phyloP scores from a whole-genome alignment of 2,113 vertebrate genomes.

The Clinocottus analis region DNA sequence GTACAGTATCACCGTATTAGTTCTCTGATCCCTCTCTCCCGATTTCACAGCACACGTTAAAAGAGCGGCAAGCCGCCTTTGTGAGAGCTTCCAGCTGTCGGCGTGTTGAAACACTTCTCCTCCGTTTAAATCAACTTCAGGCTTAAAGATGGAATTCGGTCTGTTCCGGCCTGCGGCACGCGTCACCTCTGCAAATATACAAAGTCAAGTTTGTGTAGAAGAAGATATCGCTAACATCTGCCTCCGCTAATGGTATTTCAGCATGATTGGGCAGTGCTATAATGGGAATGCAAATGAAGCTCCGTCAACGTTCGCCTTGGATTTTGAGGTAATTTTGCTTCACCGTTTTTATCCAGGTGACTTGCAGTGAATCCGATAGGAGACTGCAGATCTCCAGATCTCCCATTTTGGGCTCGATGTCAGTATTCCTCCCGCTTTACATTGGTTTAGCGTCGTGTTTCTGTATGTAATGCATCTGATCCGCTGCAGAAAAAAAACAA shows the following conservation, averaged over 20 bases:
- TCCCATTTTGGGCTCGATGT: not conserved
- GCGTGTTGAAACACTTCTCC: constrained; percentile 65
- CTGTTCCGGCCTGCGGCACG: constrained; percentile 49
- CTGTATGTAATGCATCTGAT: constrained; percentile 14
- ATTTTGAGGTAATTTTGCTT: not conserved
- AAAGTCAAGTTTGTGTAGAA: constrained; percentile 15
- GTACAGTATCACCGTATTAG: not conserved
- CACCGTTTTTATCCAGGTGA: not conserved
- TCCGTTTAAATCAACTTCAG: constrained; percentile 50
- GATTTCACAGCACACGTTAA: constrained; percentile 7
- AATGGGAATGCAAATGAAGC: constrained; percentile 1
- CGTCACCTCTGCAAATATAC: constrained; percentile 48
- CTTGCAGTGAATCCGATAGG: not conserved
- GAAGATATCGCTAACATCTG: constrained; percentile 13
- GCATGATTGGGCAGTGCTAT: not conserved
- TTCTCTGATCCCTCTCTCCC: not conserved
- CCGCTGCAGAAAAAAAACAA: constrained; percentile 53
- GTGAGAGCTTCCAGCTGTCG: not conserved
- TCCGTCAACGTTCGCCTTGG: not conserved
- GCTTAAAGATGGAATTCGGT: constrained; percentile 60
- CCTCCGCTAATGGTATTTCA: constrained; percentile 17
- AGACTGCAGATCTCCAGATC: not conserved
- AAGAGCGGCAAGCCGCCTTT: not conserved
- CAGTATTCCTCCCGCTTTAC: not conserved
- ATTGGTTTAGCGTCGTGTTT: not conserved